phyloP scores from a whole-genome alignment of 2,888 invertebrate species.

The Macaria liturata region DNA sequence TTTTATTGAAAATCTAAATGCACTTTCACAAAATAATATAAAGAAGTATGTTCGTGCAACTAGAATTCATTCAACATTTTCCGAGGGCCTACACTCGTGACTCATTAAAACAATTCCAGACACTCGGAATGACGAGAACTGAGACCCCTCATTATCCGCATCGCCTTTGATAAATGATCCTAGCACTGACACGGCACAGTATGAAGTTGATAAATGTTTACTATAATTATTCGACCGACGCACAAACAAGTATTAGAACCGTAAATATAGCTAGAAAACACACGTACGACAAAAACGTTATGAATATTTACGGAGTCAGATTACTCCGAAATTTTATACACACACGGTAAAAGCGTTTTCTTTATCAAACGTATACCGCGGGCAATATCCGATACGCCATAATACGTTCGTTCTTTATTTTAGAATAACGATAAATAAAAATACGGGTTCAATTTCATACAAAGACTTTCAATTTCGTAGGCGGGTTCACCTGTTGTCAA shows the following conservation, averaged over 20 bases:
- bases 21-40: no score
- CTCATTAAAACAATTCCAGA: slow-evolving; percentile 27
- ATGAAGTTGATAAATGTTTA: slow-evolving; percentile 57
- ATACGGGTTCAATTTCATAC: slow-evolving; percentile 17
- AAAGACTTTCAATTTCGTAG: slow-evolving; percentile 24
- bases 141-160: slow-evolving; percentile 47
- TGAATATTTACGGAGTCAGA: neutral
- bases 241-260: slow-evolving; percentile 26
- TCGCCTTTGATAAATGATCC: slow-evolving; percentile 52
- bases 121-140: slow-evolving; percentile 24
- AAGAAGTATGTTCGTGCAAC: no score
- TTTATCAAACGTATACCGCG: slow-evolving; percentile 9
- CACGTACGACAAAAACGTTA: slow-evolving; percentile 2
- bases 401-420: slow-evolving; percentile 16
- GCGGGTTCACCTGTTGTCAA: slow-evolving; percentile 26
- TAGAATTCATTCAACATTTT: no score
- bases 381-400: slow-evolving; percentile 10
- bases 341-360: slow-evolving; percentile 11
- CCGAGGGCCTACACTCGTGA: slow-evolving; percentile 11
- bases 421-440: slow-evolving; percentile 22
- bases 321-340: neutral
- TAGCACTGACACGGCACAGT: slow-evolving; percentile 50
- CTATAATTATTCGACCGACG: slow-evolving; percentile 48
- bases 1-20: no score
- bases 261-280: slow-evolving; percentile 2